Conservation (phyloP, 2,113 vertebrate species). For the Saimiri boliviensis region DNA sequence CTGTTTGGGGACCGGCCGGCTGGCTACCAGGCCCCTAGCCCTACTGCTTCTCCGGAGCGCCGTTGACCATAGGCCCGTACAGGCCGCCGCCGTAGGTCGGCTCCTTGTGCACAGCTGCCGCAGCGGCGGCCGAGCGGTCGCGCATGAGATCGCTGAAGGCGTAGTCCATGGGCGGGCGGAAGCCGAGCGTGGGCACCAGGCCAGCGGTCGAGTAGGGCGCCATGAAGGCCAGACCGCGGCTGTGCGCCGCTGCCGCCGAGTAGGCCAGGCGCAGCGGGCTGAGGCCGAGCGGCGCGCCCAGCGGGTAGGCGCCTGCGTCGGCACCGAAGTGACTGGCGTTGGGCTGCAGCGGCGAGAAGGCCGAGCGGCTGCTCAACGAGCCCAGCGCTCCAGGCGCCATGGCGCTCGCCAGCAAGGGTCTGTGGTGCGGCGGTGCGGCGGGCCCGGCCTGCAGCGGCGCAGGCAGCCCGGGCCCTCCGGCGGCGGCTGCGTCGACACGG, state of each 20-base stretch:
- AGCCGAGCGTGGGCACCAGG: slow-evolving; percentile 96
- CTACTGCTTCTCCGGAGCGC: slow-evolving; percentile 96
- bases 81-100: slow-evolving; percentile 92
- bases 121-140: slow-evolving; percentile 90
- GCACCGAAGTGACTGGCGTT: slow-evolving; percentile 95
- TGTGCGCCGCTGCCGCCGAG: slow-evolving; percentile 92
- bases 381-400: slow-evolving; percentile 90
- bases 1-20: background rate
- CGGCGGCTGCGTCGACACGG: slow-evolving; percentile 85
- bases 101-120: slow-evolving; percentile 92
- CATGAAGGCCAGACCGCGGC: slow-evolving; percentile 99
- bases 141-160: slow-evolving; percentile 99
- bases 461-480: slow-evolving; percentile 87
- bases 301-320: slow-evolving; percentile 92
- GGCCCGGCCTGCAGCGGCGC: slow-evolving; percentile 83
- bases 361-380: slow-evolving; percentile 95
- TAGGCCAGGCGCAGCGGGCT: slow-evolving; percentile 98
- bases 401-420: slow-evolving; percentile 94
- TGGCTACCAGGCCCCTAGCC: background rate
- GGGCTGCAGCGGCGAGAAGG: slow-evolving; percentile 97
- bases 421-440: slow-evolving; percentile 85
- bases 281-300: slow-evolving; percentile 95
- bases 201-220: slow-evolving; percentile 97
- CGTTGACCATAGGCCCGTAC: slow-evolving; percentile 97
- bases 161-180: slow-evolving; percentile 99